Evolutionary conservation across 2,888 invertebrate species (phyloP).

Genomic region (Parthenolecanium corni): DNA sequence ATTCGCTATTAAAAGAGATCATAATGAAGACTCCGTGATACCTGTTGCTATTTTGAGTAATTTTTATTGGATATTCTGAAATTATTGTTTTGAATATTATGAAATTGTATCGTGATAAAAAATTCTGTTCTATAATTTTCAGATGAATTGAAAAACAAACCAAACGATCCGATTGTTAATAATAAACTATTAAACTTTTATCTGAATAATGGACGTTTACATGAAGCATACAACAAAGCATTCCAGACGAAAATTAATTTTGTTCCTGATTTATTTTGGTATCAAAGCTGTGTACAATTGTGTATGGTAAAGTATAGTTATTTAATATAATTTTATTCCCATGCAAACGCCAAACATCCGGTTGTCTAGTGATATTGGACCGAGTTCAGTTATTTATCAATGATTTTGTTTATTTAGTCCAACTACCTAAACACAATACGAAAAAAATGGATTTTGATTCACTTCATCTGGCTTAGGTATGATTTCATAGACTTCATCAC

Average conservation of each 20-base stretch:
- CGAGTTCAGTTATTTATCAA: no score
- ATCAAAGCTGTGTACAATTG: slow-evolving; percentile 39
- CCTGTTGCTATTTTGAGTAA: slow-evolving; percentile 26
- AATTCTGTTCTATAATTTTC: slow-evolving; percentile 33
- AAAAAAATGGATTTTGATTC: no score
- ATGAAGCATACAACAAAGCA: slow-evolving; percentile 67
- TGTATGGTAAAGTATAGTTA: slow-evolving; percentile 36
- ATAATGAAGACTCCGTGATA: slow-evolving; percentile 20
- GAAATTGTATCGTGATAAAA: no score
- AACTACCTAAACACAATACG: no score
- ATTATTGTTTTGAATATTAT: background rate
- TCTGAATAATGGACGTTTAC: slow-evolving; percentile 52
- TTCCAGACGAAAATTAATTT: slow-evolving; percentile 35
- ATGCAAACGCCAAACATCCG: no score
- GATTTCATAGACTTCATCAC: no score
- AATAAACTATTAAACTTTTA: slow-evolving; percentile 65
- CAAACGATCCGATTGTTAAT: slow-evolving; percentile 60
- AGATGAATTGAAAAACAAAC: slow-evolving; percentile 57
- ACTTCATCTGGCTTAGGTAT: no score
- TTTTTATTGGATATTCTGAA: background rate
- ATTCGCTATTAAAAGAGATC: slow-evolving; percentile 39
- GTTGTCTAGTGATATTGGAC: no score
- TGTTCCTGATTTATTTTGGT: slow-evolving; percentile 39
- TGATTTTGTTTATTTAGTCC: no score
- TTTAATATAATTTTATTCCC: no score